Base-by-base conservation (phyloP, 2,797 vertebrate genomes). In the Erethizon dorsatum region DNA sequence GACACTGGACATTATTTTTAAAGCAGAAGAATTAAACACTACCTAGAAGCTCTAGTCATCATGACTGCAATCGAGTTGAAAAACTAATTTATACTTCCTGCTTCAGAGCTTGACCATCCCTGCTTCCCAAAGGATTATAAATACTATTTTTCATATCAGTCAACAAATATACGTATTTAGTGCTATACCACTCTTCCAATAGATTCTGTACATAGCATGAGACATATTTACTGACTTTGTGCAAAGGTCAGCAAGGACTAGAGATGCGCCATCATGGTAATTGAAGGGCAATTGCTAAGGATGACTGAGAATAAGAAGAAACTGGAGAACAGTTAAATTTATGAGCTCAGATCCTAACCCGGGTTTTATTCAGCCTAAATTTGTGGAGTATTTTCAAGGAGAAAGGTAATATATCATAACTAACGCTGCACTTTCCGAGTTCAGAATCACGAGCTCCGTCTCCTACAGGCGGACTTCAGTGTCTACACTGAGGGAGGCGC, bases 321-420 rank as follows among this genome's bases (percentile, higher is more conserved):
- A 57, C 1, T 18, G 2, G 20, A 45, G 24, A 89, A 83, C 1
- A 86, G 33, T 7, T 95, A 56, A 87, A 61, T 7, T 71, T 59
- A 96, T 79, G 85, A 78, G 83, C 45, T 88, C 61, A 80, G 88
- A 90, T 83, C 79, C 59, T 57, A 77, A 93, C 47, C 7, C 13
- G 77, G 28, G 67, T 69, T 59, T 47, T 57, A 50, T 41, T 73
- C 57, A 96, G 73, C 45, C 56, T 65, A 84, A 37, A 83, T 73
- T 37, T 78, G 57, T 79, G 24, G 33, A 54, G 67, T 91, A 79
- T 63, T 93, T 84, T 91, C 75, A 96, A 90, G 47, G 47, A 82
- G 41, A 87, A 90, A 94, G 28, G 6, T 80, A 86, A 77, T 41
- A 9, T 37, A 33, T 88, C 41, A 59, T 20, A 75, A 33, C 5